These are phyloP conservation scores for Phoxinus phoxinus DNA, from an alignment of 2,113 vertebrate species.

Conservation along the genomic window DNA sequence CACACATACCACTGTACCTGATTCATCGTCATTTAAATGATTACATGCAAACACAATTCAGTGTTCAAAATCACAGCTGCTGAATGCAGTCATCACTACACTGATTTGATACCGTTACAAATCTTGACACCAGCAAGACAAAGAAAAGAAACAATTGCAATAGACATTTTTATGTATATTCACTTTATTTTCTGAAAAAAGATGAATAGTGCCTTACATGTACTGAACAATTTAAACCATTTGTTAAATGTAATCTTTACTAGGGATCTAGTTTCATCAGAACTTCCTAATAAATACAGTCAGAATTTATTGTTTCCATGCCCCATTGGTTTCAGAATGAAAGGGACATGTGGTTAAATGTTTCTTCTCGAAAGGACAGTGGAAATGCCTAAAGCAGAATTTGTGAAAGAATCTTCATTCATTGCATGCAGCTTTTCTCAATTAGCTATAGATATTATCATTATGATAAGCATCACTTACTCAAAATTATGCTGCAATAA, in stretches of 20 bases:
- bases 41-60: background rate
- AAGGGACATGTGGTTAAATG: background rate
- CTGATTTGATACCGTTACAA: background rate
- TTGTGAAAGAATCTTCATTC: background rate
- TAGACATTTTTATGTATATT: background rate
- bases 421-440: constrained; percentile 13
- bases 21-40: constrained; percentile 4
- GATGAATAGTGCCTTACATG: background rate
- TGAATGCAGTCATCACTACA: background rate
- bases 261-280: background rate
- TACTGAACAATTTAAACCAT: background rate
- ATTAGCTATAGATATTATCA: background rate
- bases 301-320: background rate
- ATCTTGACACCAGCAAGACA: background rate
- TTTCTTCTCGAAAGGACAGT: background rate
- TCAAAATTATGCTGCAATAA: background rate
- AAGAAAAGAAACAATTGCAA: background rate
- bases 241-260: background rate
- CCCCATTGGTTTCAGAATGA: constrained; percentile 18
- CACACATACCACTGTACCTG: constrained; percentile 25
- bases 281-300: background rate
- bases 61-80: constrained; percentile 7
- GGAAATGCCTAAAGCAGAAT: constrained; percentile 20
- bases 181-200: background rate
- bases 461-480: background rate